Percentiles rank a stretch among this genome's conserved stretches.
phyloP scores from a whole-genome alignment of 2,797 vertebrate genomes.

The Anguilla anguilla region DNA sequence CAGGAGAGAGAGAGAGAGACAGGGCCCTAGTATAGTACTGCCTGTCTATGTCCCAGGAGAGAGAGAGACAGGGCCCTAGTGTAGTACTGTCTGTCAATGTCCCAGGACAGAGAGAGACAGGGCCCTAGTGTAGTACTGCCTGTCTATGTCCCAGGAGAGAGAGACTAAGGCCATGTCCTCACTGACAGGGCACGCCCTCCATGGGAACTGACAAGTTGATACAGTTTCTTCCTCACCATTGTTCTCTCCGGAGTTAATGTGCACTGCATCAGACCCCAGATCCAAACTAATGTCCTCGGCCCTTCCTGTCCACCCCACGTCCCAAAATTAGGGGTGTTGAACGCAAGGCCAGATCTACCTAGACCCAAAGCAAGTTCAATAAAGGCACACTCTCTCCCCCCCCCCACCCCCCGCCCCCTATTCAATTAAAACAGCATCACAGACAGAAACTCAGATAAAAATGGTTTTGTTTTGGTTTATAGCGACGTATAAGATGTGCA shows the following conservation, averaged over 20 bases:
- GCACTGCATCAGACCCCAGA: background rate
- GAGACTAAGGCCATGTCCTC: background rate
- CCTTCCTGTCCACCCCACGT: background rate
- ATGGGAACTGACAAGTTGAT: background rate
- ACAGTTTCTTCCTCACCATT: background rate
- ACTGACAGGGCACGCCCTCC: background rate
- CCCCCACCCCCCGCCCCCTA: too few species aligned
- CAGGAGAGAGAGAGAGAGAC: too few species aligned
- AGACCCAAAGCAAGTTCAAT: background rate
- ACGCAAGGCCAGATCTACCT: background rate
- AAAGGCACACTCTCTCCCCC: too few species aligned
- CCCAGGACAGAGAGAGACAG: too few species aligned
- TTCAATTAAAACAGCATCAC: background rate
- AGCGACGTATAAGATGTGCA: background rate
- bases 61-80: too few species aligned
- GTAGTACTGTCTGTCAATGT: too few species aligned
- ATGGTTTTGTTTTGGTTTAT: background rate
- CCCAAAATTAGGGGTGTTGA: background rate
- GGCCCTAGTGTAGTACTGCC: too few species aligned
- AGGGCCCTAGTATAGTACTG: too few species aligned
- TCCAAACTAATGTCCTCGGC: background rate
- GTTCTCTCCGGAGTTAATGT: background rate
- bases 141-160: too few species aligned
- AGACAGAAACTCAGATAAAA: too few species aligned
- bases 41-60: too few species aligned